Evolutionary conservation across 2,888 invertebrate genomes (phyloP), one percentile per base, ranked within the genome.

Genomic region (Drosophila subquinaria): DNA sequence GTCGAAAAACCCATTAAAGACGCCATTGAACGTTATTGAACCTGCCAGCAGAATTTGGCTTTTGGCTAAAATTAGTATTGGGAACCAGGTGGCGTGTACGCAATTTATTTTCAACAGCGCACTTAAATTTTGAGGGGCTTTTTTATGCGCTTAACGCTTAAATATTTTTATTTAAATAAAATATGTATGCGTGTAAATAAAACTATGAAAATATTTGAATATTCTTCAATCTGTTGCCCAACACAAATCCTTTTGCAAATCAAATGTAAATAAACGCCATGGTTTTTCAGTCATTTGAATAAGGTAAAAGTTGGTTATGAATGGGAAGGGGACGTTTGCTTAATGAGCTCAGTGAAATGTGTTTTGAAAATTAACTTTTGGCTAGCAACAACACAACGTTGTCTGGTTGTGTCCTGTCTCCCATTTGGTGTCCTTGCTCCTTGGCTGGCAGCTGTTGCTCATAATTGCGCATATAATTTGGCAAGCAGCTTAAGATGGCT

Each of bases 301-400:
- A 68, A 68, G 61, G 56, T 47, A 51, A 64, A 68, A 55, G 76
- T 55, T 64, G 48, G 23, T 35, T n/a, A 9, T 11, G 23, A 5
- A 0, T 43, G 33, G 45, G 51, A 23, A 17, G 33, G 42, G 40
- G 62, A 59, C 55, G 63, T 57, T 57, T 69, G 76, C 69, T 66
- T 79, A 83, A 88, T 85, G 88, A 79, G 82, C 82, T 88, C 73
- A 70, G 69, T 61, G 69, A 79, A 85, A 85, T 88, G 88, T 85
- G 65, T 76, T 76, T 82, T 76, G 30, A 65, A 88, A 85, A 83
- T 83, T 88, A 88, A 83, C 82, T 82, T 69, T 70, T 47, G 59
- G 59, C 67, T 60, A 73, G 67, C 59, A 43, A 66, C 61, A 43
- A 57, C 47, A 50, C 47, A 50, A 50, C 43, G 64, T 53, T 51